Percentiles rank a stretch among this genome's conserved stretches.
These are phyloP conservation scores for Cosmorhoe ocellata DNA, from an alignment of 2,888 invertebrate species.

Conservation along the genomic window DNA sequence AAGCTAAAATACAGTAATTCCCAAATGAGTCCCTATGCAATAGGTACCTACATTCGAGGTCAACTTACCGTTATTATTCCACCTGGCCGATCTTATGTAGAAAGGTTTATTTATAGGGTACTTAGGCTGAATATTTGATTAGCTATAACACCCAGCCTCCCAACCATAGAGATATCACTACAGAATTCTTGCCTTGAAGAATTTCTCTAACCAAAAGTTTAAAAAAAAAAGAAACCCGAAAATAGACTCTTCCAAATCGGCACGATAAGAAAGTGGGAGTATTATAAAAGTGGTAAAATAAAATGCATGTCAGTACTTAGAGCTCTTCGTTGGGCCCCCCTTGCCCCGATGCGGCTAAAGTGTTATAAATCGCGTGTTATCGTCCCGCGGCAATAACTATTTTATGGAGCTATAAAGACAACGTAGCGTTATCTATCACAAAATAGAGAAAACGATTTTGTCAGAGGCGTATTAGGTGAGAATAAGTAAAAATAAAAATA, in stretches of 20 bases:
- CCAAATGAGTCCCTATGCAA: not conserved
- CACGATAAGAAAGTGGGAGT: slow-evolving; percentile 34
- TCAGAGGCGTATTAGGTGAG: not conserved
- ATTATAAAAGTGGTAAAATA: slow-evolving; percentile 40
- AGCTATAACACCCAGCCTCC: not conserved
- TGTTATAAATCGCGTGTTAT: slow-evolving; percentile 72
- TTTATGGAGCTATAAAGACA: slow-evolving; percentile 70
- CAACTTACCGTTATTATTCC: not conserved
- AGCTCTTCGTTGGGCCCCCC: slow-evolving; percentile 40
- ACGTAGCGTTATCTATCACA: slow-evolving; percentile 55
- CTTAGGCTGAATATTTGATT: slow-evolving; percentile 9
- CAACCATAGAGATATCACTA: not conserved
- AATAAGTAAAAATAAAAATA: too few species aligned
- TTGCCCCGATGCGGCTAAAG: slow-evolving; percentile 52
- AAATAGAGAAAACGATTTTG: slow-evolving; percentile 35
- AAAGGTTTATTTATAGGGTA: not conserved
- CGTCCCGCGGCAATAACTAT: slow-evolving; percentile 65
- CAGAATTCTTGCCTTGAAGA: too few species aligned
- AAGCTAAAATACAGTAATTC: not conserved
- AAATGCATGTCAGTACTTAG: slow-evolving; percentile 38
- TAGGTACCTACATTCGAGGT: slow-evolving; percentile 2
- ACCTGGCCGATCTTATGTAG: slow-evolving; percentile 1
- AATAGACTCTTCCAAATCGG: not conserved
- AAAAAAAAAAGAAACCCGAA: not conserved
- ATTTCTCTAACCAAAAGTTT: too few species aligned